Percentiles rank a stretch among this genome's conserved stretches.
phyloP scores from a whole-genome alignment of 2,113 vertebrate species.

The Cepphus grylle region DNA sequence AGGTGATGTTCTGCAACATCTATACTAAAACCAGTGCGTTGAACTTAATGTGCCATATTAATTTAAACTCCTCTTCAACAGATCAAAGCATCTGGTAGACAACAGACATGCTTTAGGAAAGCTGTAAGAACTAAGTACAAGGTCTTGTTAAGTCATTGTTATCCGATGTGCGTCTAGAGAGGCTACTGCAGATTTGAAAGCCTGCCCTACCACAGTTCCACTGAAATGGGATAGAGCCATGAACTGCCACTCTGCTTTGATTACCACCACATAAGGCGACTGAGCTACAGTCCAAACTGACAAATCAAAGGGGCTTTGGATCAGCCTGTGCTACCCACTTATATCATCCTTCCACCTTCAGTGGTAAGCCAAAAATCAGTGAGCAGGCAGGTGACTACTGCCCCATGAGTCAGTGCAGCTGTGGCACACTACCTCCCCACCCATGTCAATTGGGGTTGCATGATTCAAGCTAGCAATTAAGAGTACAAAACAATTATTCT shows the following conservation, averaged over 20 bases:
- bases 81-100: neutral
- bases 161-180: neutral
- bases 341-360: neutral
- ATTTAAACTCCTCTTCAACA: neutral
- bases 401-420: neutral
- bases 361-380: neutral
- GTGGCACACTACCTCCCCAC: neutral
- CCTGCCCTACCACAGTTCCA: neutral
- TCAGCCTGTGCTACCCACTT: neutral
- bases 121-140: neutral
- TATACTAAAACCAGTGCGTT: neutral
- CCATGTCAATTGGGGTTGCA: neutral
- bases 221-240: neutral
- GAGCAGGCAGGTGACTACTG: neutral
- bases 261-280: neutral
- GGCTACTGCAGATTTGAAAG: neutral
- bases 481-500: slow-evolving; percentile 32
- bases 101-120: neutral
- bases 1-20: neutral
- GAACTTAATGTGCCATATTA: neutral
- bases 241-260: neutral
- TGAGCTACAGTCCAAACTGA: neutral
- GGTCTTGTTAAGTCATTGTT: neutral
- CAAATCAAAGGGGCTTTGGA: neutral
- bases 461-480: slow-evolving; percentile 27